Evolutionary conservation across 2,888 invertebrate genomes (phyloP), one percentile per base, ranked within the genome.

Genomic region (Plebejus argus): DNA sequence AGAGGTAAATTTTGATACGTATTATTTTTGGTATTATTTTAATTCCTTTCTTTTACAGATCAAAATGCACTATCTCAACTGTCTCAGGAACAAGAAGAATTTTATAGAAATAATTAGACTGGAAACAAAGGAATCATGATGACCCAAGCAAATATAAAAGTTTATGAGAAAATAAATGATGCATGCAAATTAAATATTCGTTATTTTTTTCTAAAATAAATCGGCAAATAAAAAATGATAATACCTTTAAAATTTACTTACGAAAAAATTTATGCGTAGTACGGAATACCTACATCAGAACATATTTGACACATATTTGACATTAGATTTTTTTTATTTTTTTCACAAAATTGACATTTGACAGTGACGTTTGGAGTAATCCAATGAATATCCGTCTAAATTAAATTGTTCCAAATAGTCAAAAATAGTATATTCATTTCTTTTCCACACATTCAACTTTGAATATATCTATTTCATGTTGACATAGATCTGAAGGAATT

Each of bases 101-200:
- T 84, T 76, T 90, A 86, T 78, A 85, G 83, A 75, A 87, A 86
- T 78, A 87, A 86, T 39, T 83, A 85, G 74, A 84, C 85, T 70
- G 8, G 28, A 28, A 28, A 53, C 28, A 23, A 28, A 66, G 35
- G 33, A 61, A 76, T 3, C 35, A 18, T 15, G n/a, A 28, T 15
- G 20, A 45, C 20, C 45, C 49, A 61, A 61, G 61, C 61, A 23
- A 61, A 23, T 23, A 10, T 23, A 10, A 61, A 23, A 61, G 12
- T 23, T 23, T 23, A 23, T 61, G 61, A 18, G 76, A 88, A 85
- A 78, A 88, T 88, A 87, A 80, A 84, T 83, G 83, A 84, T 79
- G 83, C 53, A 20, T 10, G 6, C 10, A 53, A 56, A 33, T 3
- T 18, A 53, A 5, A 20, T 61, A 20, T 61, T 61, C 23, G 20